Evolutionary conservation across 2,888 invertebrate species (phyloP), one percentile per base, ranked within the genome.

Genomic region (Calliphora vomitoria): DNA sequence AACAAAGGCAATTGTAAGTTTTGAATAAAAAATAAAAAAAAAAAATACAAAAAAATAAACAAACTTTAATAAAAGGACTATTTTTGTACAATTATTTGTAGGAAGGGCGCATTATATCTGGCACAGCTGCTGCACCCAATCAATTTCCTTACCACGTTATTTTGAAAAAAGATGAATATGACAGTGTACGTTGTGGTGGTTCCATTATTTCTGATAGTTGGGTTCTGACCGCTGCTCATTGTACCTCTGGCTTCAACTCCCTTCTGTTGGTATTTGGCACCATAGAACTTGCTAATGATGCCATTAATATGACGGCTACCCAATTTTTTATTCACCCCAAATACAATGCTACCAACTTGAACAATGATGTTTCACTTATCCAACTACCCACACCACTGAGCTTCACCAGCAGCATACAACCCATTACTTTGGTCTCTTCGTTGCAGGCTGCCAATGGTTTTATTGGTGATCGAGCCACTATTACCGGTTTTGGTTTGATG

Each of bases 91-190:
- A n/a, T n/a, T n/a, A n/a, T n/a, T n/a, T n/a, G n/a, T n/a, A 92
- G 90, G 81, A 91, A 75, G 89, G 89, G 20, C 91, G 93, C 38
- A 93, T 93, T 13, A 90, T 93, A 3, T 89, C 90, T 1, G 93
- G 93, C 5, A 80, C 74, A 4, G 78, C 88, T 5, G 93, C 93
- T 0, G 18, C 71, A 0, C 0, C 8, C 0, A 93, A 91, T 0
- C 92, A 92, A 82, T 91, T 93, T 58, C 93, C 93, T 5, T 93
- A 93, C 92, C 93, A 93, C 84, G 93, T 92, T 10, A 90, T 93
- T 75, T 76, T 93, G 0, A 93, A 92, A 78, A 89, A 90, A 8
- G 90, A 91, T 82, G 89, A 89, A 47, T 82, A 89, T 47, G 92
- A 93, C 78, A 90, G 90, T 50, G 60, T 93, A 20, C 89, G 90